Base-by-base conservation (phyloP, 2,113 vertebrate species). In the Capreolus pygargus region DNA sequence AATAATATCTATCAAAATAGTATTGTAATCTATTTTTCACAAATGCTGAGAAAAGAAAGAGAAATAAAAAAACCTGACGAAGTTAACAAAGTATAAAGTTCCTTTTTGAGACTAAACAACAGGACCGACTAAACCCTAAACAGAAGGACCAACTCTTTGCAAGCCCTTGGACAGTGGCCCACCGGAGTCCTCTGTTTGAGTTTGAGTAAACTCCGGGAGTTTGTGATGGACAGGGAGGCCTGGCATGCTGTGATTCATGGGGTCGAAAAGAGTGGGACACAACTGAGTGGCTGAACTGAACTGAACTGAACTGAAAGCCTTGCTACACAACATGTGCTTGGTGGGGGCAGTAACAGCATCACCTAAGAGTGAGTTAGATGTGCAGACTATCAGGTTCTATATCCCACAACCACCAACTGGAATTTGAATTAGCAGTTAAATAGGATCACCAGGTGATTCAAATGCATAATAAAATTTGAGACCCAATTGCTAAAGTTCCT, bases 61-160 rank as follows among this genome's bases (percentile, higher is more conserved):
- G 28, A 91, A 86, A 33, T 70, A 61, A 90, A 97, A 97, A 82
- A 93, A 45, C 30, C 36, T 60, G 30, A 76, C 96, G 93, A 88
- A 36, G 36, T 79, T 84, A 43, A 15, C 30, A 21, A 81, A 81
- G 45, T 83, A 89, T 7, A 60, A 92, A 84, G 14, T 85, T 74
- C 6, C 60, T 86, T 57, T 89, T 87, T 13, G 27, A 93, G 76
- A 91, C 23, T 23, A 6, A 39, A 39, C 67, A 74, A 39, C 23
- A 74, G 67, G 67, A 74, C 5, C 0, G 21, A 74, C 67, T 74
- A 21, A 36, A 39, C 21, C 36, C 67, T 39, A 39, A 25, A 74
- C 67, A 74, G 67, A 70, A 74, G 36, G 11, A 74, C 70, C 19
- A 43, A 74, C 39, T 76, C 67, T 39, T 36, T 74, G 36, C 14